These are phyloP conservation scores for Microdon myrmicae DNA, from an alignment of 2,888 invertebrate species.

Conservation along the genomic window DNA sequence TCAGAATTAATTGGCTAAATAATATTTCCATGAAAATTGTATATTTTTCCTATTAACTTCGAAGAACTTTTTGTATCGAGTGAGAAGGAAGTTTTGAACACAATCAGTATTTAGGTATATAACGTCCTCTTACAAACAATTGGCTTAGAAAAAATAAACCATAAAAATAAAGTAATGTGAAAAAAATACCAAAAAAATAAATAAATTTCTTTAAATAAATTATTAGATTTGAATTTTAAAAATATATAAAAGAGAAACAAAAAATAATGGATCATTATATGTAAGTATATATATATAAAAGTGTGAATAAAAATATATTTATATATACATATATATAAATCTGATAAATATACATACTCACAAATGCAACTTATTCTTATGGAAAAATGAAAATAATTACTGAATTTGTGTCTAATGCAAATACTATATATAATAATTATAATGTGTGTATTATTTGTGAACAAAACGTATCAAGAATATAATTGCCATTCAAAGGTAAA, in stretches of 20 bases:
- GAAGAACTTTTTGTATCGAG: too few species aligned
- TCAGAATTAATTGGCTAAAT: too few species aligned
- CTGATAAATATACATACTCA: constrained; percentile 29
- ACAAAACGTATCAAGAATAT: constrained; percentile 9
- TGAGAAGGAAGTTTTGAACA: too few species aligned
- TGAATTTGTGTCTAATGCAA: constrained; percentile 28
- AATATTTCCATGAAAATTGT: too few species aligned
- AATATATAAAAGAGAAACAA: constrained; percentile 7
- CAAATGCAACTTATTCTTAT: constrained; percentile 42
- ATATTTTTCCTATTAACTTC: too few species aligned
- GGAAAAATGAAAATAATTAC: constrained; percentile 40
- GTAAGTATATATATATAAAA: neutral
- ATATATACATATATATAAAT: constrained; percentile 29
- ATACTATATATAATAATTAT: constrained; percentile 14
- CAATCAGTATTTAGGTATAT: too few species aligned
- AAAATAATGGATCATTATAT: constrained; percentile 26
- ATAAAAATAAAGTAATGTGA: too few species aligned
- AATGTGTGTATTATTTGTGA: constrained; percentile 27
- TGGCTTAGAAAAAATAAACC: too few species aligned
- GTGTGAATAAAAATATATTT: constrained; percentile 21
- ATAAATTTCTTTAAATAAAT: neutral
- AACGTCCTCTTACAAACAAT: too few species aligned
- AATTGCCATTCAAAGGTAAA: neutral
- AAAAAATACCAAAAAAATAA: constrained; percentile 2
- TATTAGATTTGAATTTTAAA: constrained; percentile 11